Base-by-base conservation (phyloP, 2,797 vertebrate species). In the Labroides dimidiatus region DNA sequence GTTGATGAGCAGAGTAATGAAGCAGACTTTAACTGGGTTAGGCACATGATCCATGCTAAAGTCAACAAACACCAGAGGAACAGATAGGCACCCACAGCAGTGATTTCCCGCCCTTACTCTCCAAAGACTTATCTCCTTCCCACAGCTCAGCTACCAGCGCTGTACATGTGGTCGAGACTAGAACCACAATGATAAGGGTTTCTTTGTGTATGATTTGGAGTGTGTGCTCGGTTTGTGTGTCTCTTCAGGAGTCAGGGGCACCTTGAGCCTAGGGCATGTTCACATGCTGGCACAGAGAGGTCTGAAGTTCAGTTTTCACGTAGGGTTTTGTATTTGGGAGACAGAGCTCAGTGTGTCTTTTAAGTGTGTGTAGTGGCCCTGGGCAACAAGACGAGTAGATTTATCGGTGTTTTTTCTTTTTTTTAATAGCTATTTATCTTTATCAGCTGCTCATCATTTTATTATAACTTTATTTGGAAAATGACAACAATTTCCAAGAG, bases 131-230 rank as follows among this genome's bases (percentile, higher is more conserved):
- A 78, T 88, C 82, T 76, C 21, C 52, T 78, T 80, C 80, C 69
- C 81, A 77, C 82, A 84, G 60, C 27, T 36, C 17, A 49, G 59
- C 52, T 53, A 58, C 36, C 36, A 68, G 45, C 59, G 43, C 16
- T 49, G 50, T 59, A 63, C 43, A 80, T 86, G 82, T 82, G 81
- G 77, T 78, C 81, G 37, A 72, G 62, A 82, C 49, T 48, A 60
- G 57, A 80, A 77, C 78, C 75, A 74, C 86, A 75, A 30, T 54
- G 85, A 91, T 89, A 89, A 84, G 77, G 62, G 69, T 78, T 71
- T 74, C 77, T 85, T 80, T 86, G 72, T 83, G 41, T 65, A 7
- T 60, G 33, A 79, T 42, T 73, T 47, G 80, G 55, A 52, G 27
- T 65, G 16, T 80, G 27, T 49, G 57, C 42, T 78, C 8, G 30